phyloP scores from a whole-genome alignment of 1,140 invertebrate species.

The Eueides isabella region DNA sequence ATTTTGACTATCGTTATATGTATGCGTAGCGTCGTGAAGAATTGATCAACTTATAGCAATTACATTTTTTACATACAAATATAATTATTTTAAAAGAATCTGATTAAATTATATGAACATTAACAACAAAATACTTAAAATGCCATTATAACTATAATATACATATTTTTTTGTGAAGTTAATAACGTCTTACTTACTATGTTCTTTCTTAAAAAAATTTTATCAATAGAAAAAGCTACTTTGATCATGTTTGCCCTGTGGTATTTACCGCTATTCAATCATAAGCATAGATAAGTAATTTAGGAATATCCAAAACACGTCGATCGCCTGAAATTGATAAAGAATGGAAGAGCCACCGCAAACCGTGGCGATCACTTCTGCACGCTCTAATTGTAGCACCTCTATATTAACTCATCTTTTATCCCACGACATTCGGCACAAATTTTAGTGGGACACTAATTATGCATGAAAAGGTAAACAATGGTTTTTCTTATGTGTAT shows the following conservation, averaged over 20 bases:
- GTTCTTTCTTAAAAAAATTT: too few relatives aligned
- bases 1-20: background rate
- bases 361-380: constrained; percentile 60
- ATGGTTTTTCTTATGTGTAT: too few relatives aligned
- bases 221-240: background rate
- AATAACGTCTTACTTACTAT: too few relatives aligned
- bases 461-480: background rate
- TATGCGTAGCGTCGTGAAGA: background rate
- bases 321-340: constrained; percentile 62
- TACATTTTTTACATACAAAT: background rate
- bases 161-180: too few relatives aligned
- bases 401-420: constrained; percentile 36
- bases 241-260: constrained; percentile 45
- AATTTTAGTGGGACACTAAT: constrained; percentile 1
- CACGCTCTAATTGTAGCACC: constrained; percentile 59
- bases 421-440: constrained; percentile 30
- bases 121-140: too few relatives aligned
- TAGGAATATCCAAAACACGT: constrained; percentile 60
- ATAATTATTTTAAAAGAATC: too few relatives aligned
- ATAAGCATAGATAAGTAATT: constrained; percentile 55
- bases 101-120: too few relatives aligned
- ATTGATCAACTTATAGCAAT: background rate
- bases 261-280: constrained; percentile 68
- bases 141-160: too few relatives aligned
- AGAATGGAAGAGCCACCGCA: constrained; percentile 60